Base-by-base conservation (phyloP, 2,888 invertebrate species). In the Acleris laterana region DNA sequence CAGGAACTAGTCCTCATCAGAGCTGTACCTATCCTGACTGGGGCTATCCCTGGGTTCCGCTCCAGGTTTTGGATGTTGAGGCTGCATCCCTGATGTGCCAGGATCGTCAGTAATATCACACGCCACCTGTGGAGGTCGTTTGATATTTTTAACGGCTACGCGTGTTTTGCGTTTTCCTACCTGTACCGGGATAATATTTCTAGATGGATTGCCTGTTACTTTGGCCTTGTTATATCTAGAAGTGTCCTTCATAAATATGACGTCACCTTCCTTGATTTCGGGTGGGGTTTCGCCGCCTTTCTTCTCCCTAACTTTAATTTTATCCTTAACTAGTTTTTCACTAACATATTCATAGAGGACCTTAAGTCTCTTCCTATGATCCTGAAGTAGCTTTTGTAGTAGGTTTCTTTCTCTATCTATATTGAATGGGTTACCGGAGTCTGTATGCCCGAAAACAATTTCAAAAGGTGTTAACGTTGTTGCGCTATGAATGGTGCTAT, bases 211-310 rank as follows among this genome's bases (percentile, higher is more conserved):
- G 1, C 73, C 71, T 63, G 52, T 68, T 6, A 72, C 73, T 57
- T 64, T 58, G 4, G 72, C 74, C 48, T 73, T 70, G 49, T 72
- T 69, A 17, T 69, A 75, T 5, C 75, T 63, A 3, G 75, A 72
- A 19, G 70, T 71, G 19, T 59, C 69, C 70, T 72, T 74, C 67
- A 71, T 70, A 56, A 67, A 74, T 22, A 72, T 56, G 11, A 42
- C 44, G 38, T 75, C 70, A 1, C 73, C 73, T 50, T 42, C 19
- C 53, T 70, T 60, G 28, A 72, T 62, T 5, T 62, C 22, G 9
- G 67, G 67, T 7, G 58, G 38, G n/a, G 11, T 46, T 53, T 72
- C 72, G 1, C 70, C 71, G 1, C 69, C 69, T 61, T 64, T 65
- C 32, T 69, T 71, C 9, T 72, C 62, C 28, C 67, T 63, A 42